Base-by-base conservation (phyloP, 2,797 vertebrate genomes). In the Emys orbicularis region DNA sequence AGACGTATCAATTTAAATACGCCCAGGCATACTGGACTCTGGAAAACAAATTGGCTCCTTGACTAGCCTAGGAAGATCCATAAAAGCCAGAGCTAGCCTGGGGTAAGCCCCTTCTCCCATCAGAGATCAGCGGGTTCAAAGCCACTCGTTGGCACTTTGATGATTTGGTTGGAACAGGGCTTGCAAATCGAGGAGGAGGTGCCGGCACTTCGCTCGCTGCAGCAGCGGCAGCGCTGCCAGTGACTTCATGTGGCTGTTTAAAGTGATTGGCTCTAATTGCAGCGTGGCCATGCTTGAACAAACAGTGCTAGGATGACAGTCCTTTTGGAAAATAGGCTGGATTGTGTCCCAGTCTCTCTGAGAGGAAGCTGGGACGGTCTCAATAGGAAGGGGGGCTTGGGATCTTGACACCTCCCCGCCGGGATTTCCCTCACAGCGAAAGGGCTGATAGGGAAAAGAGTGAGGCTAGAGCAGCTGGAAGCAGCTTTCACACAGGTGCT, bases 221-320 rank as follows among this genome's bases (percentile, higher is more conserved):
- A 87, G 90, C 80, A 81, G 49, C 47, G 21, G 49, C 47, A 21
- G 81, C 88, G 53, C 90, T 94, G 95, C 83, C 94, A 94, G 0
- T 44, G 74, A 87, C 93, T 90, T 94, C 87, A 61, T 96, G 94
- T 90, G 96, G 89, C 92, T 88, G 77, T 59, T 91, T 86, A 90
- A 93, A 93, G 91, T 91, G 91, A 92, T 95, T 94, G 91, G 92
- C 95, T 95, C 72, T 94, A 94, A 94, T 54, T 90, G 91, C 29
- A 92, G 89, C 61, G 53, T 76, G 89, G 65, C 79, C 85, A 82
- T 91, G 96, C 94, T 93, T 90, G 92, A 93, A 96, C 94, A 84
- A 96, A 52, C 92, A 84, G 90, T 47, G 19, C 82, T 94, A 91
- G 92, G 83, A 95, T 95, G 94, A 87, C 83, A 89, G 77, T 74